phyloP scores from a whole-genome alignment of 2,797 vertebrate genomes.

The Malacoraja senta region DNA sequence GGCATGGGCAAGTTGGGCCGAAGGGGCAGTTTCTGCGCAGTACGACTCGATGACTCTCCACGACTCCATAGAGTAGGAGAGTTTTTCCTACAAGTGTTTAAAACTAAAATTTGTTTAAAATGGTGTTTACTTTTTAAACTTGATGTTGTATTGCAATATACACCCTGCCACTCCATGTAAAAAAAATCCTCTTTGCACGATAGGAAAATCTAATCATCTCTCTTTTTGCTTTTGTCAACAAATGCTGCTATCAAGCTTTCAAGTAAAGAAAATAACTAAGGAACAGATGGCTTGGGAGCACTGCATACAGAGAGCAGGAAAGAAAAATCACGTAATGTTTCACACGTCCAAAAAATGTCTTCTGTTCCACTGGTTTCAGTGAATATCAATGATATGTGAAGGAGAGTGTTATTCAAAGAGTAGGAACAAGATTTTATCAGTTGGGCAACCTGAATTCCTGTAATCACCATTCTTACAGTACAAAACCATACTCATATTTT shows the following conservation, averaged over 20 bases:
- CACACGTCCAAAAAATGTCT: slow-evolving; percentile 34
- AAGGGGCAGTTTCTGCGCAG: no score
- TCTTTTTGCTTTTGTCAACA: slow-evolving; percentile 30
- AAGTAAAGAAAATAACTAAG: slow-evolving; percentile 29
- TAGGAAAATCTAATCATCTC: not conserved
- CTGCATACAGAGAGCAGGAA: slow-evolving; percentile 20
- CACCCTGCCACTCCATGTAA: not conserved
- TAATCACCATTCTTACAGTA: not conserved
- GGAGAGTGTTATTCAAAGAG: slow-evolving; percentile 25
- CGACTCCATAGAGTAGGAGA: no score
- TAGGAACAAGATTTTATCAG: not conserved
- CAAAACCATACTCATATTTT: not conserved
- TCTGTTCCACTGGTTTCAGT: slow-evolving; percentile 25
- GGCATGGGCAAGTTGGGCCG: no score
- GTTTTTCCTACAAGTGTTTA: not conserved
- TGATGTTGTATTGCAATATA: not conserved
- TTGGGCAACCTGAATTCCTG: not conserved
- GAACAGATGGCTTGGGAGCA: slow-evolving; percentile 33
- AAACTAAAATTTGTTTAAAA: not conserved
- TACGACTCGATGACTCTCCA: no score
- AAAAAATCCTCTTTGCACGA: not conserved
- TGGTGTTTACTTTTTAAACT: not conserved
- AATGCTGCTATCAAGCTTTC: slow-evolving; percentile 4
- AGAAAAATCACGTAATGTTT: slow-evolving; percentile 14
- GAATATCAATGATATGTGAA: slow-evolving; percentile 36